phyloP scores from a whole-genome alignment of 2,113 vertebrate species.

The Marmota flaviventris region DNA sequence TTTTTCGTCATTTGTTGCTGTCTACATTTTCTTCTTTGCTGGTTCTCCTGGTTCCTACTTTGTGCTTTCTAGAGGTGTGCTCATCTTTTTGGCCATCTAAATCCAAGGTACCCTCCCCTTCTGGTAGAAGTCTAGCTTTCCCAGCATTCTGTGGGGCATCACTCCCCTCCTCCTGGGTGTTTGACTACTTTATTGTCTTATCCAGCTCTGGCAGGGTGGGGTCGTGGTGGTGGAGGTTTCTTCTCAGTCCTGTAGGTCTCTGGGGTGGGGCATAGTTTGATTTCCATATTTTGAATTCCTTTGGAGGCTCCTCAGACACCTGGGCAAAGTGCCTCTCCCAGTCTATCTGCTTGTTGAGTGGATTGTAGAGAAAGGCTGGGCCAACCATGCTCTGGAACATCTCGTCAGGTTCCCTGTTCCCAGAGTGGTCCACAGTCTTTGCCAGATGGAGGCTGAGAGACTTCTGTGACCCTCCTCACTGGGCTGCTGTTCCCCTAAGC shows the following conservation, averaged over 20 bases:
- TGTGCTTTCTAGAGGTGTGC: conserved; percentile 91
- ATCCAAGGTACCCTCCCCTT: conserved; percentile 85
- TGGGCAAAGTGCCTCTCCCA: conserved; percentile 93
- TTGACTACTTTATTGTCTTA: conserved; percentile 98
- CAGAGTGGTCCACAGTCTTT: background rate
- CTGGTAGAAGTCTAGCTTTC: conserved; percentile 89
- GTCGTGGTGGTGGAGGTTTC: conserved; percentile 88
- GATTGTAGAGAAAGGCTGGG: conserved; percentile 95
- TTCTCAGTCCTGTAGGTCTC: conserved; percentile 91
- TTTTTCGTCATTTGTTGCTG: background rate
- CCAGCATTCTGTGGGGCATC: conserved; percentile 90
- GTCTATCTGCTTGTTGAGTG: conserved; percentile 95
- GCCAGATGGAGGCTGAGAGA: conserved; percentile 23
- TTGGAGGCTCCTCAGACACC: conserved; percentile 94
- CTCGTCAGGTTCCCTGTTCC: conserved; percentile 89
- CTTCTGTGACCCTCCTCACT: conserved; percentile 79
- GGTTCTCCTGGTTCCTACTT: conserved; percentile 93
- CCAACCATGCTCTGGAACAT: conserved; percentile 93
- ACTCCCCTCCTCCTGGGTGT: conserved; percentile 96
- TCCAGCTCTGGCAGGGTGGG: conserved; percentile 89
- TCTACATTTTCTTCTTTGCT: conserved; percentile 92
- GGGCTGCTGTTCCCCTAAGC: conserved; percentile 89
- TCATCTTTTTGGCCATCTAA: conserved; percentile 93
- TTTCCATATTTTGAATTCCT: conserved; percentile 94
- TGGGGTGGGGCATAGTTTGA: conserved; percentile 94